Conservation (phyloP, 2,113 vertebrate genomes). For the mouse (Mus musculus) region GRCm39 chr6:43255501-43256000, state of each 20-base stretch:
- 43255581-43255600: background rate
- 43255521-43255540: background rate
- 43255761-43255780: background rate
- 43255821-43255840: background rate
- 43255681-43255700: background rate
- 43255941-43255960: background rate
- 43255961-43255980: background rate
- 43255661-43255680: accelerated
- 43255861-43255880: background rate
- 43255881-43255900: background rate
- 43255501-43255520: background rate
- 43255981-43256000: background rate
- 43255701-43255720: background rate
- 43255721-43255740: background rate
- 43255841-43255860: too few relatives aligned
- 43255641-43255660: background rate
- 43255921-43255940: background rate
- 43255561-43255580: background rate
- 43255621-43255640: background rate
- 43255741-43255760: background rate
- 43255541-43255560: background rate
- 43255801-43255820: background rate
- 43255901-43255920: background rate
- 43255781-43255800: background rate
- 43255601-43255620: background rate